Evolutionary conservation across 2,888 invertebrate species (phyloP).

Genomic region (Eupithecia tripunctaria): DNA sequence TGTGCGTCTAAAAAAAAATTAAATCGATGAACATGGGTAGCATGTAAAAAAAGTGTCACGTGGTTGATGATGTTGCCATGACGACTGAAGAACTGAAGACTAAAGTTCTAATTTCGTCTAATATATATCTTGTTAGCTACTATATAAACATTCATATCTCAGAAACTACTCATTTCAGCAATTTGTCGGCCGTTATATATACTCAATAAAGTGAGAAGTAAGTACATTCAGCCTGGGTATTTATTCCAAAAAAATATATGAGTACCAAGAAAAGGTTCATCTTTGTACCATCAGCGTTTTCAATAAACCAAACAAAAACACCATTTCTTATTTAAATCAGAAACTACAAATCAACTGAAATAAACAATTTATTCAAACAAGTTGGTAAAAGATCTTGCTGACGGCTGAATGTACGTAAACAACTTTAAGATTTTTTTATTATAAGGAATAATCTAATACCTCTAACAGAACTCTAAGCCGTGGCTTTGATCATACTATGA

Average conservation of each 20-base stretch:
- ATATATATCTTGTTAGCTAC: too few species aligned
- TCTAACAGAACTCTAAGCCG: not conserved
- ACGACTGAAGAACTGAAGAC: too few species aligned
- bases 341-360: conserved; percentile 9
- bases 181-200: not conserved
- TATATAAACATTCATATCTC: too few species aligned
- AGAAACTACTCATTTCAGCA: too few species aligned
- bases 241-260: not conserved
- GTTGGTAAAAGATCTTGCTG: not conserved
- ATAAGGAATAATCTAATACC: not conserved
- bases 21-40: too few species aligned
- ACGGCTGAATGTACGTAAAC: not conserved
- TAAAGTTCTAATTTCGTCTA: too few species aligned
- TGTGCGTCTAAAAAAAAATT: too few species aligned
- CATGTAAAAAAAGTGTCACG: too few species aligned
- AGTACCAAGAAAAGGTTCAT: not conserved
- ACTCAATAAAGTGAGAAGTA: not conserved
- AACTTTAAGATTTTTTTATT: not conserved
- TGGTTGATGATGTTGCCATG: too few species aligned
- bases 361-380: conserved; percentile 10
- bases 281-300: not conserved
- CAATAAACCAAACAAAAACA: not conserved
- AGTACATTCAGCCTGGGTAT: not conserved
- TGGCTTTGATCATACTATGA: not conserved
- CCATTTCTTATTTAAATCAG: conserved; percentile 8